A percentile compares a stretch with the other conserved stretches of the same genome.
Conservation (phyloP, 2,113 vertebrate species). For the Ursus arctos region DNA sequence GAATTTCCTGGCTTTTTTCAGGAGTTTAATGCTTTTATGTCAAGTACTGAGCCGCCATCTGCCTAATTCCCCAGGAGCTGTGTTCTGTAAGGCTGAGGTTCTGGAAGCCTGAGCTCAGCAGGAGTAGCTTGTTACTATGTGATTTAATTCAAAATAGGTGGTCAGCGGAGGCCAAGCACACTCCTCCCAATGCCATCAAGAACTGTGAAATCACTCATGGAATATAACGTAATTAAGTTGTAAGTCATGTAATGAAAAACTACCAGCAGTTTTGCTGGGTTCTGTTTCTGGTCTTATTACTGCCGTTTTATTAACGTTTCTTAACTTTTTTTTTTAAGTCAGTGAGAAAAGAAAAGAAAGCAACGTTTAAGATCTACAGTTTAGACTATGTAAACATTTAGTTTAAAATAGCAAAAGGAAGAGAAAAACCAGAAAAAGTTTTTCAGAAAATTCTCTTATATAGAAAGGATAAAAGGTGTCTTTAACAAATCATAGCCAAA, state of each 20-base stretch:
- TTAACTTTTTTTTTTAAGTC: background rate
- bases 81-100: background rate
- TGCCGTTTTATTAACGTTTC: background rate
- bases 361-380: background rate
- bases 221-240: background rate
- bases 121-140: background rate
- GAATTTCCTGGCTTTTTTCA: background rate
- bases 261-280: background rate
- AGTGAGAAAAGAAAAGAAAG: background rate
- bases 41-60: background rate
- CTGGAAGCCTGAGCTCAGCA: background rate
- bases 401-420: slow-evolving; percentile 14
- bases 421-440: background rate
- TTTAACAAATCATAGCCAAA: slow-evolving; percentile 40
- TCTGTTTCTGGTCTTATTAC: slow-evolving; percentile 18
- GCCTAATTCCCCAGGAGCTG: background rate
- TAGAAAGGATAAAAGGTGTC: background rate
- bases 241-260: slow-evolving; percentile 34
- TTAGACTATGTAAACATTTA: background rate
- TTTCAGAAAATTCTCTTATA: slow-evolving; percentile 27
- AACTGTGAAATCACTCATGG: slow-evolving; percentile 50
- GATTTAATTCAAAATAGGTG: slow-evolving; percentile 53
- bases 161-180: background rate
- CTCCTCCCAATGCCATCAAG: background rate
- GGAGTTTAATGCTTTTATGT: background rate